These are phyloP conservation scores for Therioaphis trifolii DNA, from an alignment of 2,888 invertebrate genomes.

Conservation along the genomic window DNA sequence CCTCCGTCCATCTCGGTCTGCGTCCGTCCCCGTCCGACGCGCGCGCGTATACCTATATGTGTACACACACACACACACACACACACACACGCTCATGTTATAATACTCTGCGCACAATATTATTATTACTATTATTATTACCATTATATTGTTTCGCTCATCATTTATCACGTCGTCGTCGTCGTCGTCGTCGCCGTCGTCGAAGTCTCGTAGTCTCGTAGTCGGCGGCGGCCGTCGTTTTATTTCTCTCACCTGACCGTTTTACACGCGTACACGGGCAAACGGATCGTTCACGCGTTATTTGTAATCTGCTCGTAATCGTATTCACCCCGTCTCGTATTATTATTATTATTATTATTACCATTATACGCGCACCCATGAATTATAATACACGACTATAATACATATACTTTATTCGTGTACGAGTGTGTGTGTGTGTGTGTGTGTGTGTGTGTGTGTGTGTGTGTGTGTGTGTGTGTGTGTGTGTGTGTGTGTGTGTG, in stretches of 20 bases:
- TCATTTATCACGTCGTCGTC: slow-evolving; percentile 58
- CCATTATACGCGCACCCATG: slow-evolving; percentile 8
- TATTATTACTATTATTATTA: slow-evolving; percentile 49
- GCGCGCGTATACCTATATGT: background rate
- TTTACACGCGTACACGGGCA: slow-evolving; percentile 11
- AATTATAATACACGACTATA: background rate
- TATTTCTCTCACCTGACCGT: slow-evolving; percentile 59
- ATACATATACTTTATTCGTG: no score
- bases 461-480: no score
- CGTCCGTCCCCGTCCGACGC: background rate
- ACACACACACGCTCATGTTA: background rate
- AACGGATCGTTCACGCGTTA: slow-evolving; percentile 38
- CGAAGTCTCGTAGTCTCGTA: no score
- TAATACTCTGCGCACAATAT: slow-evolving; percentile 36
- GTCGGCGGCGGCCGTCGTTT: slow-evolving; percentile 51
- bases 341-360: slow-evolving; percentile 24
- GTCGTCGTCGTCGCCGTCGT: no score
- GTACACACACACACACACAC: background rate
- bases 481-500: no score
- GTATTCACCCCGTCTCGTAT: slow-evolving; percentile 55
- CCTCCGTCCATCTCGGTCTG: background rate
- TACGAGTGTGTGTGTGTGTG: background rate
- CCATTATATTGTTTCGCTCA: slow-evolving; percentile 48
- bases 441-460: background rate
- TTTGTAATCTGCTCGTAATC: slow-evolving; percentile 42